Base-by-base conservation (phyloP, 1,140 invertebrate genomes). In the Kradibia gibbosae region DNA sequence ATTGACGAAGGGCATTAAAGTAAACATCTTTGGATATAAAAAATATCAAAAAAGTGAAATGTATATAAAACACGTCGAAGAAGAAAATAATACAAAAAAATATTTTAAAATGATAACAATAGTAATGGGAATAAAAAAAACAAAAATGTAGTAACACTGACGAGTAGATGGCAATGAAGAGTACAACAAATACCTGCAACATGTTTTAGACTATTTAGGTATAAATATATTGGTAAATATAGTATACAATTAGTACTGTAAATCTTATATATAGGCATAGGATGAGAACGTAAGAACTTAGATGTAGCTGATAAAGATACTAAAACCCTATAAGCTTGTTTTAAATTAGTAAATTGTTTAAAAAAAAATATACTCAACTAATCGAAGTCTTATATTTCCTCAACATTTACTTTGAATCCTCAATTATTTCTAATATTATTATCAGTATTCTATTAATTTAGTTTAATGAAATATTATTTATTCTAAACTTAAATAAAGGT, bases 171-270 rank as follows among this genome's bases (percentile, higher is more conserved):
- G 76, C 73, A 81, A 81, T n/a, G 36, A 60, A 75, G 79, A 22
- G 80, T 65, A 81, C 50, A 15, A 17, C 83, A 78, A 85, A 82
- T 86, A 86, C 83, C 80, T 85, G 17, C 71, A 86, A 86, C 81
- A 82, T 75, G 83, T 82, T 83, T 85, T 48, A 83, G 82, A 86
- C 85, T 50, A 48, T 36, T 60, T 78, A 82, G 83, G 80, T 36
- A 83, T 88, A 87, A 85, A 85, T 83, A 84, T 89, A 86, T 87
- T 89, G 86, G 86, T 87, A 90, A 88, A 86, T 88, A 86, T 89
- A 90, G 88, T 85, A 85, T 67, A 48, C 74, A 28, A 50, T 36
- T 48, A 48, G 70, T 10, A n/a, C 3, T 71, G 42, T 62, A 74
- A 11, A 60, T 71, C 20, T 53, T 74, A 48, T 85, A 82, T 84